Evolutionary conservation across 2,113 vertebrate genomes (phyloP).

Genomic region (Puffinus mauretanicus): DNA sequence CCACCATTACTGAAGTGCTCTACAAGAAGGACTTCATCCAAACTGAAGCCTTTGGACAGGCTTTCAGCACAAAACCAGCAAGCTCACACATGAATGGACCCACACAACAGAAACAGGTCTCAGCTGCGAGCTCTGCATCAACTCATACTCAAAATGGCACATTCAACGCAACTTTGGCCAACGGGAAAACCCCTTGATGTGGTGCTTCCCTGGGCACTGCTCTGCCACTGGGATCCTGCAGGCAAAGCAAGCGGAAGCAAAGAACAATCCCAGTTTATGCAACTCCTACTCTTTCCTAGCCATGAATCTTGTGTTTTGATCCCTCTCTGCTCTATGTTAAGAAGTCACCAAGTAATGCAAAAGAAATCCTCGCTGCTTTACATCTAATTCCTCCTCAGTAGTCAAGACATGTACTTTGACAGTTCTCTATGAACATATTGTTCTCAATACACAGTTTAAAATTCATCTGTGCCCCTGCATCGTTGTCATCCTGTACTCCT

Average conservation of each 20-base stretch:
- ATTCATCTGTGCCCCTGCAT: background rate
- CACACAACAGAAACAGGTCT: fast-evolving
- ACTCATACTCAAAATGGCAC: background rate
- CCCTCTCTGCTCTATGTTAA: background rate
- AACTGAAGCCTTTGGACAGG: background rate
- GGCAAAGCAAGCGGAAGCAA: background rate
- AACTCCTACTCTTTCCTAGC: background rate
- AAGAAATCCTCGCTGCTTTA: background rate
- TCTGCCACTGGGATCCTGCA: background rate
- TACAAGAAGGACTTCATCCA: background rate
- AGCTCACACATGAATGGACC: fast-evolving
- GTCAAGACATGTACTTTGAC: background rate
- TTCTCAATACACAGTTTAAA: background rate
- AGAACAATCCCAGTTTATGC: background rate
- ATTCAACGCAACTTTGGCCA: background rate
- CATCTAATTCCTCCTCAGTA: background rate
- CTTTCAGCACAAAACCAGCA: background rate
- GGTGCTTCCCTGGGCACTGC: background rate
- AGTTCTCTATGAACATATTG: background rate
- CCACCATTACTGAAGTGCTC: fast-evolving
- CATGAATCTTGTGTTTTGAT: background rate
- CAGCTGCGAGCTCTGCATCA: background rate
- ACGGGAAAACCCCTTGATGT: fast-evolving
- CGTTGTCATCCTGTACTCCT: background rate
- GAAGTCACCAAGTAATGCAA: fast-evolving